phyloP scores from a whole-genome alignment of 2,888 invertebrate species.

The Phalera bucephala region DNA sequence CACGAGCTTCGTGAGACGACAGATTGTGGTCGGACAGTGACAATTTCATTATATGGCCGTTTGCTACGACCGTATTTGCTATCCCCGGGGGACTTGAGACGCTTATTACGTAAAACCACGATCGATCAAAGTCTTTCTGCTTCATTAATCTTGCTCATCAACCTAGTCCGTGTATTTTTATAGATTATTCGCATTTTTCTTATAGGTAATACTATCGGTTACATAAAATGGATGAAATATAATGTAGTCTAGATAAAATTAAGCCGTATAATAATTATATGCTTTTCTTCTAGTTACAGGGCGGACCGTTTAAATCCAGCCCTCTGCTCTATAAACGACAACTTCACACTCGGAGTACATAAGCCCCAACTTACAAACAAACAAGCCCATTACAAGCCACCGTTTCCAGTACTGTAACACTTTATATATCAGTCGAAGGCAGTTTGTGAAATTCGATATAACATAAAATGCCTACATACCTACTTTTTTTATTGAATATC shows the following conservation, averaged over 20 bases:
- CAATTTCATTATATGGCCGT: constrained; percentile 50
- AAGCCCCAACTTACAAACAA: too few species aligned
- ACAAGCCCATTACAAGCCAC: constrained; percentile 4
- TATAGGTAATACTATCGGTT: too few species aligned
- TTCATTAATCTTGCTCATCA: constrained; percentile 70
- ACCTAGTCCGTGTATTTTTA: constrained; percentile 59
- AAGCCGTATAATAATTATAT: too few species aligned
- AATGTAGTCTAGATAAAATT: too few species aligned
- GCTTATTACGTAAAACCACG: constrained; percentile 75
- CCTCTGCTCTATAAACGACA: too few species aligned
- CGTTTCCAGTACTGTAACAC: constrained; percentile 1
- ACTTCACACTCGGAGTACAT: background rate
- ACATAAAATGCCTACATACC: too few species aligned
- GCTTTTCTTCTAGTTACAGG: too few species aligned
- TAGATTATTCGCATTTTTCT: constrained; percentile 57
- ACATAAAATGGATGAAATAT: too few species aligned
- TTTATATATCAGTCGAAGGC: too few species aligned
- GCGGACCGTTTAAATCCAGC: too few species aligned
- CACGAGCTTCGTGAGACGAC: constrained; percentile 3
- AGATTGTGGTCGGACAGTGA: constrained; percentile 28
- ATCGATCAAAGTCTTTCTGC: constrained; percentile 20
- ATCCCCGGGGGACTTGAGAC: constrained; percentile 51
- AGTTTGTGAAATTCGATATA: too few species aligned
- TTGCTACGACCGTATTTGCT: constrained; percentile 49
- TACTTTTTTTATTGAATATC: too few species aligned